Evolutionary conservation across 2,113 vertebrate genomes (phyloP).

Genomic region (Anolis carolinensis): DNA sequence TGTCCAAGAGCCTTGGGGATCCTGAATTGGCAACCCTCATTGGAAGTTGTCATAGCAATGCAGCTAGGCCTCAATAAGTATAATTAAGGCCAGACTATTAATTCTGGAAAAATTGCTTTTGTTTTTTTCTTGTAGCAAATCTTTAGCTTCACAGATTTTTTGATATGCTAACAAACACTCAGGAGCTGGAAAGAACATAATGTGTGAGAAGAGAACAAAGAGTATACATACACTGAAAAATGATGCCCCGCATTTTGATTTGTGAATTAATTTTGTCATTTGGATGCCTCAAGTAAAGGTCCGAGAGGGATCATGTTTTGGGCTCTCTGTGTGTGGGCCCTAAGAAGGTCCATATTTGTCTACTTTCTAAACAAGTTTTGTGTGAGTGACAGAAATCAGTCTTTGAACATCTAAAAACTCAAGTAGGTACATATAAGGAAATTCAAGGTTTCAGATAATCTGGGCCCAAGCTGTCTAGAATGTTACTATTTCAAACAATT

Average conservation of each 20-base stretch:
- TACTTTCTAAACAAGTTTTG: too few relatives aligned
- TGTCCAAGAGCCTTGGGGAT: too few relatives aligned
- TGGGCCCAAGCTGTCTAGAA: neutral
- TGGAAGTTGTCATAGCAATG: too few relatives aligned
- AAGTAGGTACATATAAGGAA: neutral
- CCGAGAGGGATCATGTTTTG: too few relatives aligned
- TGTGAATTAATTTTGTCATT: too few relatives aligned
- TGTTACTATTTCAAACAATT: too few relatives aligned
- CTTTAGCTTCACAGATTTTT: neutral
- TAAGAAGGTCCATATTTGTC: too few relatives aligned
- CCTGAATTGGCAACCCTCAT: too few relatives aligned
- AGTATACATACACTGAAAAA: neutral
- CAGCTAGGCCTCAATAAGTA: neutral
- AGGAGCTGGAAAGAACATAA: neutral
- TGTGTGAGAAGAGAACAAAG: neutral
- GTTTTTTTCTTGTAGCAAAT: neutral
- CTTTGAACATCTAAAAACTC: neutral
- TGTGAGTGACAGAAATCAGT: too few relatives aligned
- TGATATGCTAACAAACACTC: neutral
- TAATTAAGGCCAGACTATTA: neutral
- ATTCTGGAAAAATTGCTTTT: neutral
- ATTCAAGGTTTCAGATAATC: neutral
- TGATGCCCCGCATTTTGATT: too few relatives aligned
- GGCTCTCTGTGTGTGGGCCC: too few relatives aligned
- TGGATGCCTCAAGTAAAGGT: too few relatives aligned